Evolutionary conservation across 2,888 invertebrate genomes (phyloP).

Genomic region (Artemia sinica): DNA sequence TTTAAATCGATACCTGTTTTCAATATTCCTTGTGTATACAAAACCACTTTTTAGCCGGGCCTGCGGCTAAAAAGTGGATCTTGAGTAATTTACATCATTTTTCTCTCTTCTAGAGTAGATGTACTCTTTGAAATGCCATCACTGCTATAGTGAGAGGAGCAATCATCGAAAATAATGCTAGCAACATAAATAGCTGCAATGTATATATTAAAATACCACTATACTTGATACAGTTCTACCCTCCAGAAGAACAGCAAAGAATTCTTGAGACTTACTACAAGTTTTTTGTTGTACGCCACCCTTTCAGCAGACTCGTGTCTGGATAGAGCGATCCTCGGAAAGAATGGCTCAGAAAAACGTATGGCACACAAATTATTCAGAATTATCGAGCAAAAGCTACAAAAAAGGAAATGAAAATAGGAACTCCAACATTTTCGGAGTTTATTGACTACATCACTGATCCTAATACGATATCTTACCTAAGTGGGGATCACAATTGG

Average conservation of each 20-base stretch:
- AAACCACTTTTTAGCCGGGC: too few relatives aligned
- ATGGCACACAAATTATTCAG: background rate
- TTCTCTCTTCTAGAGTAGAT: too few relatives aligned
- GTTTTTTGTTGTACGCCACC: background rate
- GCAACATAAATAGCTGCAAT: too few relatives aligned
- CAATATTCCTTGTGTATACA: too few relatives aligned
- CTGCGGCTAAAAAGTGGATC: too few relatives aligned
- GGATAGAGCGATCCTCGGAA: background rate
- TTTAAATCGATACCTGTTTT: too few relatives aligned
- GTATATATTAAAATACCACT: too few relatives aligned
- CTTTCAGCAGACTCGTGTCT: background rate
- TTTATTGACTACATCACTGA: background rate
- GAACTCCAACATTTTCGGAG: background rate
- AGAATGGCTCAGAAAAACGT: background rate
- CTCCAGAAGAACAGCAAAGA: background rate
- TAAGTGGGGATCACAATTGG: background rate
- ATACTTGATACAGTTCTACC: too few relatives aligned
- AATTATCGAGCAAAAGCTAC: background rate
- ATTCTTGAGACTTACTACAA: conserved; percentile 4
- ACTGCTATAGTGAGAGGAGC: too few relatives aligned
- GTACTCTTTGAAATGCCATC: too few relatives aligned
- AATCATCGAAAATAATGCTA: too few relatives aligned
- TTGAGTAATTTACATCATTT: too few relatives aligned
- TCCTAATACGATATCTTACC: background rate
- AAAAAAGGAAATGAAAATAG: background rate